Conservation (phyloP, 2,113 vertebrate genomes). For the Platanista minor region DNA sequence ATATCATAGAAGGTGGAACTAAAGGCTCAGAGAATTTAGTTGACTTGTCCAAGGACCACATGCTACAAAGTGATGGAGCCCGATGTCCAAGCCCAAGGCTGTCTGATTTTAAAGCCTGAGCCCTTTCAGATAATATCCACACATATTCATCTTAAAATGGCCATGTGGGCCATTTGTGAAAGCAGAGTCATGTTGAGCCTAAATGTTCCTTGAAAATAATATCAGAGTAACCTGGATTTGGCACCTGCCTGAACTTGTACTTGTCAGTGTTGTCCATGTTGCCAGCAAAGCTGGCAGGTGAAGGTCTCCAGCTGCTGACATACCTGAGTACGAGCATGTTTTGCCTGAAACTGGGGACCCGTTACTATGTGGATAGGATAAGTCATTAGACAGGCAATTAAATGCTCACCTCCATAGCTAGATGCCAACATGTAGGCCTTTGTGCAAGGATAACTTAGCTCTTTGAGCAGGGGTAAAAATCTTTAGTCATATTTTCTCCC, state of each 20-base stretch:
- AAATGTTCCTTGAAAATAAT: neutral
- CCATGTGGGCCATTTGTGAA: neutral
- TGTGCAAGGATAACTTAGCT: neutral
- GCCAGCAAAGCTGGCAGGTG: neutral
- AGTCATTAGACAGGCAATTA: neutral
- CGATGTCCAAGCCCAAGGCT: neutral
- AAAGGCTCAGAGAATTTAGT: neutral
- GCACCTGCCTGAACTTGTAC: neutral
- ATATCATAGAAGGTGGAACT: neutral
- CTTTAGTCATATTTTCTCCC: conserved; percentile 32
- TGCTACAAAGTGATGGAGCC: neutral
- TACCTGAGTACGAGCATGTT: neutral
- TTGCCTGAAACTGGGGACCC: neutral
- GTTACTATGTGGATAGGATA: neutral
- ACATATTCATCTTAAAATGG: neutral
- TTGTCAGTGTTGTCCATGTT: neutral
- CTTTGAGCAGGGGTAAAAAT: neutral
- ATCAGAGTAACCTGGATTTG: neutral
- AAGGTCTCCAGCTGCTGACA: neutral
- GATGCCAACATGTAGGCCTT: neutral
- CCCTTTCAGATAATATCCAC: neutral
- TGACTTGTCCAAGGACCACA: neutral
- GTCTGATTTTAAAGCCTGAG: neutral
- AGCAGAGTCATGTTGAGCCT: neutral
- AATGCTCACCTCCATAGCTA: neutral